Conservation (phyloP, 2,797 vertebrate genomes). For the Gallirallus australis region DNA sequence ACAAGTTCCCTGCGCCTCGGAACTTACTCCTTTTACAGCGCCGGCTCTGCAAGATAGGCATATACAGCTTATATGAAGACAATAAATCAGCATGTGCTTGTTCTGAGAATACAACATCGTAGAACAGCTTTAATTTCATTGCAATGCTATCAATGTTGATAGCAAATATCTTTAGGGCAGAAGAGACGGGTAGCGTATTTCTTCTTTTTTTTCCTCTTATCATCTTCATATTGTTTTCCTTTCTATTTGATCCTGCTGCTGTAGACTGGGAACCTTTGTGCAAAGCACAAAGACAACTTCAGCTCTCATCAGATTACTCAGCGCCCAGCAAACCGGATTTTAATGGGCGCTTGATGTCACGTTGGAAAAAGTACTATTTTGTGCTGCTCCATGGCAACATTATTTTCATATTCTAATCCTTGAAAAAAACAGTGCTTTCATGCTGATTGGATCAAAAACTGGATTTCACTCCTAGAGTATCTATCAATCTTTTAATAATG, state of each 20-base stretch:
- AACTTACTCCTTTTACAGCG: neutral
- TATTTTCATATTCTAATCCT: neutral
- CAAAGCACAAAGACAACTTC: neutral
- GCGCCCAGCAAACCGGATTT: neutral
- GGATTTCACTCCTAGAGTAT: neutral
- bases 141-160: neutral
- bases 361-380: neutral
- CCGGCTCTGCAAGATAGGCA: neutral
- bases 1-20: neutral
- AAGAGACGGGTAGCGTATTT: neutral
- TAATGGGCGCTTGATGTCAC: neutral
- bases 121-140: slow-evolving; percentile 24
- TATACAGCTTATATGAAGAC: neutral
- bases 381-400: neutral
- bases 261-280: neutral
- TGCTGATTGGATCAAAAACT: neutral
- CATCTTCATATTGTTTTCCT: neutral
- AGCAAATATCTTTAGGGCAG: slow-evolving; percentile 25
- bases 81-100: neutral
- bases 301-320: neutral
- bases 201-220: neutral
- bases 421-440: neutral
- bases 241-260: slow-evolving; percentile 19
- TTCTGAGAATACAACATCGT: neutral
- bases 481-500: neutral